A percentile compares a stretch with the other conserved stretches of the same genome.
Evolutionary conservation across 2,888 invertebrate genomes (phyloP).

Genomic region (Trissolcus brochymenae): DNA sequence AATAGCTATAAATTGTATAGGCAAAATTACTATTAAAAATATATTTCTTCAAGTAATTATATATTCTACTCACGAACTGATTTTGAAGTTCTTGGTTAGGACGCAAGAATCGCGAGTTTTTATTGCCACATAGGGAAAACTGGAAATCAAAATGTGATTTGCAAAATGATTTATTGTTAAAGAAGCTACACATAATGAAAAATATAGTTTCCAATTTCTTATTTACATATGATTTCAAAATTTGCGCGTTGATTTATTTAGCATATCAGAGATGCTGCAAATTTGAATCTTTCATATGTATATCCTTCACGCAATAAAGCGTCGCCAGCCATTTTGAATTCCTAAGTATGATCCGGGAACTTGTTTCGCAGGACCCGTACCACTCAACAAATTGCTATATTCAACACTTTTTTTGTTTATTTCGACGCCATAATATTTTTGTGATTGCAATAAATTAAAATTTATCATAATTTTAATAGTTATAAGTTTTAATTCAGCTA

Average conservation of each 20-base stretch:
- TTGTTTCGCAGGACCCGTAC: slow-evolving; percentile 38
- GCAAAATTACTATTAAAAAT: too few relatives aligned
- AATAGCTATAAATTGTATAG: too few relatives aligned
- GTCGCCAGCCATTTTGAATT: slow-evolving; percentile 46
- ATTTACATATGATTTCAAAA: slow-evolving; percentile 1
- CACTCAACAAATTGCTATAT: slow-evolving; percentile 7
- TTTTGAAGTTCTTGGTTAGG: slow-evolving; percentile 60
- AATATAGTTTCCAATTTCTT: neutral
- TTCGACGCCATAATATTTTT: too few relatives aligned
- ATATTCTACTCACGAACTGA: slow-evolving; percentile 61
- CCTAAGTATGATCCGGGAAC: slow-evolving; percentile 33
- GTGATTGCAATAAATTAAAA: too few relatives aligned
- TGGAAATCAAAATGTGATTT: slow-evolving; percentile 52
- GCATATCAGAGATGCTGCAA: too few relatives aligned
- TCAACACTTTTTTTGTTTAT: too few relatives aligned
- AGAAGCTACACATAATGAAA: neutral
- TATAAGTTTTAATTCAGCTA: too few relatives aligned
- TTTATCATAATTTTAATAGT: too few relatives aligned
- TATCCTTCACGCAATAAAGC: slow-evolving; percentile 15
- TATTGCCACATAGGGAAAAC: slow-evolving; percentile 71
- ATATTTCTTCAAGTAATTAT: too few relatives aligned
- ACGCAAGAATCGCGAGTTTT: slow-evolving; percentile 64
- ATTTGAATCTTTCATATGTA: slow-evolving; percentile 4
- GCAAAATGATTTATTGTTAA: slow-evolving; percentile 3
- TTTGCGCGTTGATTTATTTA: slow-evolving; percentile 4